These are phyloP conservation scores for Pseudomyrmex sp. DNA, from an alignment of 1,140 invertebrate genomes.

Conservation along the genomic window DNA sequence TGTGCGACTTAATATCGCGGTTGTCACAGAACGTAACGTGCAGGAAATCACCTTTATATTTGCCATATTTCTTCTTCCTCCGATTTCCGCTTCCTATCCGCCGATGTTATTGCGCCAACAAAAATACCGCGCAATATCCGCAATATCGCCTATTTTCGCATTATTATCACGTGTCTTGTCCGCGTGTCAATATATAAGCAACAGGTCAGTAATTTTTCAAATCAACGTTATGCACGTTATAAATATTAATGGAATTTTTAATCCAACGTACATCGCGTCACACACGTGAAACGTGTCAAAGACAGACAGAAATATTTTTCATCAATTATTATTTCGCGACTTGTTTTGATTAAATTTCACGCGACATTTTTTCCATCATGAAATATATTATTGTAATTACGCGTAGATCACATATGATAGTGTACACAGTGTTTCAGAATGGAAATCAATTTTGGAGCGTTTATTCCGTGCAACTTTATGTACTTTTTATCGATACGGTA, in stretches of 20 bases:
- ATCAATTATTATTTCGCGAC: neutral
- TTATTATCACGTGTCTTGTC: constrained; percentile 4
- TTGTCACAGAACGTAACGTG: neutral
- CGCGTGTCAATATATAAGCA: constrained; percentile 27
- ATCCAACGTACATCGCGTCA: neutral
- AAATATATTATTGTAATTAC: neutral
- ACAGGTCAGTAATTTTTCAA: constrained; percentile 49
- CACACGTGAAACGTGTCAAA: neutral
- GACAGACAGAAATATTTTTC: neutral
- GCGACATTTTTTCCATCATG: neutral
- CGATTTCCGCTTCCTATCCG: constrained; percentile 14
- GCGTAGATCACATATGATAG: neutral
- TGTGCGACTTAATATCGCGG: constrained; percentile 3
- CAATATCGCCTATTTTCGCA: constrained; percentile 29
- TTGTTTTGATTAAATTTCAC: constrained; percentile 17
- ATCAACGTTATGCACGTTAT: constrained; percentile 35
- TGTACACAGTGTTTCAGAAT: no score
- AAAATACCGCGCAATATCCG: constrained; percentile 25
- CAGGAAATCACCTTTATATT: constrained; percentile 13
- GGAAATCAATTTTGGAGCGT: neutral
- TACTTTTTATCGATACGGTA: neutral
- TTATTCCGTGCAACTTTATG: constrained; percentile 3
- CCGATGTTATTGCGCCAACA: constrained; percentile 15
- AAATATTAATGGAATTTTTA: constrained; percentile 49
- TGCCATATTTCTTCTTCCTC: neutral